Evolutionary conservation across 1,140 invertebrate genomes (phyloP), one percentile per base, ranked within the genome.

Genomic region (Heliothis virescens): DNA sequence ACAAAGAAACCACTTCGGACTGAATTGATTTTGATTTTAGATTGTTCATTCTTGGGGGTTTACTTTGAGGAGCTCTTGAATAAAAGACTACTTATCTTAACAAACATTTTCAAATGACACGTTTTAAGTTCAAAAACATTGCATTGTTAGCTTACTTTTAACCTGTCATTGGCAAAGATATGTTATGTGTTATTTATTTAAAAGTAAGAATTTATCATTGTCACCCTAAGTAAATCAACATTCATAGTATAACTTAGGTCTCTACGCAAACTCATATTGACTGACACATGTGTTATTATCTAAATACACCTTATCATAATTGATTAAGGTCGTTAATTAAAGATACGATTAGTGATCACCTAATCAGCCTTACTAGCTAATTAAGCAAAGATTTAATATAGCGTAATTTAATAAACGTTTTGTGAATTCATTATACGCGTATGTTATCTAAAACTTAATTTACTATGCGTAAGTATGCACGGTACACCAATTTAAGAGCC

Each of bases 1-100:
- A 76, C 73, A 80, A 80, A 80, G 62, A 21, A 76, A 41, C 55
- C 41, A 50, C 60, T 79, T 55, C 55, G 47, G 47, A 60, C 59
- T 74, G 71, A 67, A 67, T 80, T 80, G 69, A 65, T 74, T n/a
- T 65, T 73, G 71, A 74, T 62, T 63, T 41, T 48, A 73, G 60
- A 80, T 65, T 62, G 59, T 53, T 63, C 59, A 73, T 65, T 72
- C 26, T 53, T 65, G 48, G 21, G 67, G 10, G 18, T 71, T 72
- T 48, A 53, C 63, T 71, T 69, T 16, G 5, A n/a, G 50, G 52
- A 34, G 15, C n/a, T 3, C 12, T 34, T 55, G 18, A 57, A 18
- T n/a, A 57, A 50, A 67, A 57, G 67, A 12, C 7, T 0, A 7
- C 47, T 10, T n/a, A 29, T 13, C 11, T 12, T 16, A 50, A 52